phyloP scores from a whole-genome alignment of 2,888 invertebrate genomes.

The Poecilobothrus nobilitatus region DNA sequence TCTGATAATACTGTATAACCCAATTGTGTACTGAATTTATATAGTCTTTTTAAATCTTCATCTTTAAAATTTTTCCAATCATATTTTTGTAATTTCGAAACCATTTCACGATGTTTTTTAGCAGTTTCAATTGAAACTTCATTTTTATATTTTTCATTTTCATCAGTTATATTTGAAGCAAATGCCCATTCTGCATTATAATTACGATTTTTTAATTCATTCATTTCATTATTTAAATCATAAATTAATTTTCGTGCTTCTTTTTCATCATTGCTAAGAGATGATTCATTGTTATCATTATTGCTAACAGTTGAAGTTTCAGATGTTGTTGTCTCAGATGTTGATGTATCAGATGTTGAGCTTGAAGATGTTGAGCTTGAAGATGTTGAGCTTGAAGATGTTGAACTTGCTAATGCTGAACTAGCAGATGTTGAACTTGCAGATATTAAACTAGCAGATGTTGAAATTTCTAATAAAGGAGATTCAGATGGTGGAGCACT shows the following conservation, averaged over 20 bases:
- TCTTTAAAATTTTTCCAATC: slow-evolving; percentile 67
- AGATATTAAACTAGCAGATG: too few relatives aligned
- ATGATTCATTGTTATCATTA: slow-evolving; percentile 37
- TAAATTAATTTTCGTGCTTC: slow-evolving; percentile 55
- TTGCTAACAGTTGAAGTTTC: not conserved
- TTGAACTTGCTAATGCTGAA: not conserved
- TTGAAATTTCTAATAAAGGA: too few relatives aligned
- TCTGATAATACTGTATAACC: slow-evolving; percentile 65
- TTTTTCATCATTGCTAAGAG: slow-evolving; percentile 41
- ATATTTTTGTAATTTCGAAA: slow-evolving; percentile 46
- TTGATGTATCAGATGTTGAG: too few relatives aligned
- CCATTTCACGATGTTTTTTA: slow-evolving; percentile 40
- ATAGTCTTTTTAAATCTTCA: slow-evolving; percentile 61
- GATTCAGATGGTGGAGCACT: not conserved
- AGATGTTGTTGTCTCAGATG: not conserved
- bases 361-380: too few relatives aligned
- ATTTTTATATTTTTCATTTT: slow-evolving; percentile 51
- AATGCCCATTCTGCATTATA: slow-evolving; percentile 64
- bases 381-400: too few relatives aligned
- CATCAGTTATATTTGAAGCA: slow-evolving; percentile 65
- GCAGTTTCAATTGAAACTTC: slow-evolving; percentile 37
- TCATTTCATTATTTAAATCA: slow-evolving; percentile 54
- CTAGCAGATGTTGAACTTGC: not conserved
- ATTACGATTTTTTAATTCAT: slow-evolving; percentile 51
- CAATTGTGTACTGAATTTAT: slow-evolving; percentile 61